Percentiles rank a stretch among this genome's conserved stretches.
Evolutionary conservation across 2,888 invertebrate species (phyloP).

Genomic region (Monoplex corrugatus): DNA sequence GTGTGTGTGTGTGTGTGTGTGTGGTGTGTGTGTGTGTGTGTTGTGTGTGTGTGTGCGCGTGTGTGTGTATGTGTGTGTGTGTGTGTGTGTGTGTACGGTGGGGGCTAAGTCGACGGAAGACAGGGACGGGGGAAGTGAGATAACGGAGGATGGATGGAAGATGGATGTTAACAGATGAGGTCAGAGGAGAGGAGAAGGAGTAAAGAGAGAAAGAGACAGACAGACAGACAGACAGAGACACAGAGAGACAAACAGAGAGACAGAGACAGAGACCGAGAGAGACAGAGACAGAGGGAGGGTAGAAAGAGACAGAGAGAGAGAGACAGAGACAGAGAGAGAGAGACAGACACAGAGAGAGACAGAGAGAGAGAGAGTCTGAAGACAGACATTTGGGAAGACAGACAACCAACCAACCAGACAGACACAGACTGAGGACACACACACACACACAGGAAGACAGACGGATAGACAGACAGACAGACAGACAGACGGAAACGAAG

Average conservation of each 20-base stretch:
- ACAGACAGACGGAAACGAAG: too few species aligned
- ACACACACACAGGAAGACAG: too few species aligned
- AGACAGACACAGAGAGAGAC: neutral
- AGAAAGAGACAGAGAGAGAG: neutral
- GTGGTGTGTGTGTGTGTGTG: conserved; percentile 4
- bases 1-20: neutral
- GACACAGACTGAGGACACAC: too few species aligned
- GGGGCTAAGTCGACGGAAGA: too few species aligned
- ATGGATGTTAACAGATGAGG: neutral
- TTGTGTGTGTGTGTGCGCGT: neutral
- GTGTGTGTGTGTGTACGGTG: neutral
- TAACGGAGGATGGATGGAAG: too few species aligned
- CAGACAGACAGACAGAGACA: neutral
- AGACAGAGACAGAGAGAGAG: neutral
- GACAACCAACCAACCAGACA: too few species aligned
- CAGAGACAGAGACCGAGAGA: neutral
- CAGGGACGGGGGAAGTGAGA: too few species aligned
- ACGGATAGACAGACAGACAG: too few species aligned
- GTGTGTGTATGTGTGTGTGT: neutral
- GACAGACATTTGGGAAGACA: too few species aligned
- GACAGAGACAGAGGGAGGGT: neutral
- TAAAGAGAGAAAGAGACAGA: neutral
- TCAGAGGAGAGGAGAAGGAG: neutral
- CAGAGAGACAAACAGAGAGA: neutral
- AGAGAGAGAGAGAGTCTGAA: too few species aligned